Evolutionary conservation across 2,113 vertebrate species (phyloP).

Genomic region (Vulpes ferrilata): DNA sequence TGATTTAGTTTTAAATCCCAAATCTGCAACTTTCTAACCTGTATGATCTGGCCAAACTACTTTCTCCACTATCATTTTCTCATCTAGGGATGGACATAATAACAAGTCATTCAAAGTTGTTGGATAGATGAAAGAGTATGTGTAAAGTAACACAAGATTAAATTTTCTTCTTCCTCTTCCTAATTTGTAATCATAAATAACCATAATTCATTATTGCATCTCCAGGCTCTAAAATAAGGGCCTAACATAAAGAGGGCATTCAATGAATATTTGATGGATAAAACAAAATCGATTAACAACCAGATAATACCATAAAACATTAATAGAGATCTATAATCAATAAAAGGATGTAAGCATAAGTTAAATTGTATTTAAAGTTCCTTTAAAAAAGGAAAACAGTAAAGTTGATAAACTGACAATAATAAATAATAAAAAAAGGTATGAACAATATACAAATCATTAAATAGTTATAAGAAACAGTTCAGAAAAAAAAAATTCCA

Average conservation of each 20-base stretch:
- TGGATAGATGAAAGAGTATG: not conserved
- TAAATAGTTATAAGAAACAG: constrained; percentile 30
- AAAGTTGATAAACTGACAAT: constrained; percentile 48
- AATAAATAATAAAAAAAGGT: constrained; percentile 33
- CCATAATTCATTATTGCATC: constrained; percentile 1
- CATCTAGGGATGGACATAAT: not conserved
- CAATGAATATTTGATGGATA: not conserved
- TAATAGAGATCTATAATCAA: constrained; percentile 32
- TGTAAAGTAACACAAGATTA: constrained; percentile 9
- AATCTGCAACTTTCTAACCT: constrained; percentile 17
- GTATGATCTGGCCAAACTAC: not conserved
- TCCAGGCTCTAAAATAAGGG: not conserved
- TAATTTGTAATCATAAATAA: constrained; percentile 41
- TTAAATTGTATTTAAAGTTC: constrained; percentile 11
- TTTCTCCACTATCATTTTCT: not conserved
- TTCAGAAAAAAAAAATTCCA: not conserved
- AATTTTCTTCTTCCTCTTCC: constrained; percentile 24
- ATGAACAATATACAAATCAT: constrained; percentile 32
- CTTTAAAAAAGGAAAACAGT: constrained; percentile 36
- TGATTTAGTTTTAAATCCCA: not conserved
- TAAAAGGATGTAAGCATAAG: constrained; percentile 29
- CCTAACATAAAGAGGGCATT: constrained; percentile 32
- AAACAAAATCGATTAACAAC: constrained; percentile 3
- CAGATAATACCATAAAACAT: not conserved
- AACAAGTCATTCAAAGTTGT: constrained; percentile 1